Evolutionary conservation across 2,888 invertebrate genomes (phyloP), one percentile per base, ranked within the genome.

Genomic region (Pristionchus mayeri): DNA sequence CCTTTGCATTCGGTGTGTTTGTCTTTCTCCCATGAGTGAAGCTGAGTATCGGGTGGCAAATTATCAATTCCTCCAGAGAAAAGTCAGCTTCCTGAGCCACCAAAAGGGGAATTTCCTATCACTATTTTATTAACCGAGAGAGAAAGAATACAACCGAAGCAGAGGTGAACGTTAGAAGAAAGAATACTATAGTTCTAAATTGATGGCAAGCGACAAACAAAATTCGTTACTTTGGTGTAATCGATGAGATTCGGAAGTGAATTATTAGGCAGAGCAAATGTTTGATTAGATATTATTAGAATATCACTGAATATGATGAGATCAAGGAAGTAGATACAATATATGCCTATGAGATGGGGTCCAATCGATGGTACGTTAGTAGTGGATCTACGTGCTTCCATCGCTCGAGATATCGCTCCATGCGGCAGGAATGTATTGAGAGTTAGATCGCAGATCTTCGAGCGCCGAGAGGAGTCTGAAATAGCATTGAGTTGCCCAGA

Each of bases 401-500:
- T 44, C 24, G 27, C 76, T 76, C 16, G 76, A 76, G 16, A 76
- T 18, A 40, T 79, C 79, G 34, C 54, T 79, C 83, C 83, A 83
- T 18, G 18, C 50, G 9, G 16, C 18, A 24, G 83, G 83, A 34
- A 71, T 71, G 24, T 71, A 83, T 71, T 83, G 83, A 11, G 83
- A 52, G 16, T 67, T 71, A 6, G 40, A 48, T 9, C 83, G 67
- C 11, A 83, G 52, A 37, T 83, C 83, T 16, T 83, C 83, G 30
- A 83, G 34, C 16, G 83, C 83, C 40, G 83, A 67, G 6, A 83
- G n/a, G 30, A 83, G 71, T 44, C 83, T 83, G 81, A 82, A 82
- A 50, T 44, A 63, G 2, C 37, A 18, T 40, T 21, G 67, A 67
- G 18, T 67, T 67, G 37, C 37, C 21, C 54, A 54, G 54, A 54